Conservation (phyloP, 2,113 vertebrate species). For the Salvelinus fontinalis region DNA sequence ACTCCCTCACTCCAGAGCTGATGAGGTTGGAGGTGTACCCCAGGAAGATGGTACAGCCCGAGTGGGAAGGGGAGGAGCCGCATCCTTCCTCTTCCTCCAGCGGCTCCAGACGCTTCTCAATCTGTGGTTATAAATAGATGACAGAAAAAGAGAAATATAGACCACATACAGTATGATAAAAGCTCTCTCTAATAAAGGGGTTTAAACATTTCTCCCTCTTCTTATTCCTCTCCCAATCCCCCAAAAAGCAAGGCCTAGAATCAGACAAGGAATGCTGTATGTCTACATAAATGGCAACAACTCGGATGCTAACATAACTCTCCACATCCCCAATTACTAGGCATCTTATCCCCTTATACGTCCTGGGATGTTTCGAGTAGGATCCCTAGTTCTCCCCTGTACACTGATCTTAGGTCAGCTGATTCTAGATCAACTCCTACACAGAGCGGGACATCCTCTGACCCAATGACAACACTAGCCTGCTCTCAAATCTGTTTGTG, state of each 20-base stretch:
- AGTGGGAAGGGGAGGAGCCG: constrained; percentile 47
- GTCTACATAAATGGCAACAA: background rate
- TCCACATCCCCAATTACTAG: background rate
- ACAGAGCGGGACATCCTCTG: too few relatives aligned
- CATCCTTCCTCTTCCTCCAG: constrained; percentile 66
- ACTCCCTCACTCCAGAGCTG: constrained; percentile 88
- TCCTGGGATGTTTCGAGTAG: background rate
- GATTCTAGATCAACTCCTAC: too few relatives aligned
- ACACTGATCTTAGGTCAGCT: background rate
- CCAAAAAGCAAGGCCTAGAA: too few relatives aligned
- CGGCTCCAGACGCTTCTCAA: constrained; percentile 84
- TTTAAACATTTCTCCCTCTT: background rate
- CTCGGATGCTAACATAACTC: background rate
- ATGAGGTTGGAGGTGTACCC: constrained; percentile 95
- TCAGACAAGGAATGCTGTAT: too few relatives aligned
- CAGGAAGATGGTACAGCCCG: constrained; percentile 90
- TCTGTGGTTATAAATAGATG: constrained; percentile 70
- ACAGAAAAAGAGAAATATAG: background rate
- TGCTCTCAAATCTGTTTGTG: too few relatives aligned
- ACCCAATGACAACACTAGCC: too few relatives aligned
- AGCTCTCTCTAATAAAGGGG: background rate
- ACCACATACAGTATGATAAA: background rate
- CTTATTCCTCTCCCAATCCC: background rate
- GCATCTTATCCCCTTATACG: background rate
- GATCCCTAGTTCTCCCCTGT: background rate